Base-by-base conservation (phyloP, 1,140 invertebrate species). In the Teleopsis dalmanni region DNA sequence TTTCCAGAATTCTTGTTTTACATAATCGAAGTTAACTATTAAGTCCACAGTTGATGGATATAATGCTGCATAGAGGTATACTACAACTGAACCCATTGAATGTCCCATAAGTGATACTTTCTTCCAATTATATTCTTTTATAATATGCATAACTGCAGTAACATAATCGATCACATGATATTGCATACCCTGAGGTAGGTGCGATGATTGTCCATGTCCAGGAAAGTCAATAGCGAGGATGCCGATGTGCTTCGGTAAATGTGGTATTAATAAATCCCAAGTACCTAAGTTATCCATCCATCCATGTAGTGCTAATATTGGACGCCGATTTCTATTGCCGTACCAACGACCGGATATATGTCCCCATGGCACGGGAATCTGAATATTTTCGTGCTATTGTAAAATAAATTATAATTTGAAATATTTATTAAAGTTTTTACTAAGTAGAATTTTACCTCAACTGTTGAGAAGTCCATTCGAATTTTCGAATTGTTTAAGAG, bases 241-340 rank as follows among this genome's bases (percentile, higher is more conserved):
- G n/a, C 78, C 72, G 8, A 51, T 81, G 66, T 22, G 73, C 57
- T 18, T 70, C 66, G 21, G 85, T 55, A 29, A 57, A 42, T 19
- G 56, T 18, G 81, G 80, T 23, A 78, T 75, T n/a, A 87, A 57
- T 7, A 71, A 65, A 62, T 85, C 81, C 73, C 83, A 88, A 2
- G 78, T 79, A 5, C 77, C 81, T 23, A 79, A 79, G 63, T 84
- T 87, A 57, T 84, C 81, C 66, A 81, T 75, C 82, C 82, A 87
- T 6, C 85, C 86, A 65, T 88, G 85, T 22, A 87, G 50, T 1
- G 78, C 76, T 14, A 88, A 55, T 33, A 87, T 77, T 2, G 83
- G 83, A 45, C 74, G 68, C n/a, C 73, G 67, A 35, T 78, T 60
- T 18, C 71, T 69, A 23, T 73, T 72, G 7, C 81, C 81, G 81